Base-by-base conservation (phyloP, 2,888 invertebrate genomes). In the Drosophila monieri region DNA sequence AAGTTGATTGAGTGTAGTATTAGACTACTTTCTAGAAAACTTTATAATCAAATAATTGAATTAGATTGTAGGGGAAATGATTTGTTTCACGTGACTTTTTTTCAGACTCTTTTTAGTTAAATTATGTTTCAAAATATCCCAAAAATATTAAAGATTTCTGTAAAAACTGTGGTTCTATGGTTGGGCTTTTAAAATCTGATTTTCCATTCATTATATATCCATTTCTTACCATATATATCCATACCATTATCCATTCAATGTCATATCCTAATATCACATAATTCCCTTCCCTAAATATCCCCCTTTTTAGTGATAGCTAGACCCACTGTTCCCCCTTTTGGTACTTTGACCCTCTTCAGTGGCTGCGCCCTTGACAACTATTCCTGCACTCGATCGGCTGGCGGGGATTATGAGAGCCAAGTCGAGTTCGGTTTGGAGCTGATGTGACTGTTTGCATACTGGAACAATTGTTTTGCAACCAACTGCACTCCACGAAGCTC, bases 321-420 rank as follows among this genome's bases (percentile, higher is more conserved):
- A 66, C 35, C 37, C 55, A 41, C 32, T 51, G 55, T 51, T 18
- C 12, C 12, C 37, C 39, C 25, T 25, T 27, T 55, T 67, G 67
- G 57, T 57, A 67, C 52, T 58, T 47, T 67, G 56, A 65, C 12
- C 56, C 61, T 62, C 41, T 60, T 43, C 27, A 49, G 25, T 47
- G 55, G 55, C 44, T 58, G 57, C 57, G 47, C 60, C 61, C 61
- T 62, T 62, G 60, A 60, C 60, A 55, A 61, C 60, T 15, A 56
- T 6, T 35, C 32, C 15, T 21, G 14, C 62, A 62, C 64, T 64
- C 37, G 46, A 52, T 30, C 14, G 32, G 15, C 32, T 5, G 52
- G 23, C 2, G 30, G 6, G 51, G 46, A 44, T 39, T 52, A 32
- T 44, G 9, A 61, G 62, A 27, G 58, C 52, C 32, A 21, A 32